A percentile compares a stretch with the other conserved stretches of the same genome.
Conservation (phyloP, 2,797 vertebrate species). For the Neomorphus geoffroyi region DNA sequence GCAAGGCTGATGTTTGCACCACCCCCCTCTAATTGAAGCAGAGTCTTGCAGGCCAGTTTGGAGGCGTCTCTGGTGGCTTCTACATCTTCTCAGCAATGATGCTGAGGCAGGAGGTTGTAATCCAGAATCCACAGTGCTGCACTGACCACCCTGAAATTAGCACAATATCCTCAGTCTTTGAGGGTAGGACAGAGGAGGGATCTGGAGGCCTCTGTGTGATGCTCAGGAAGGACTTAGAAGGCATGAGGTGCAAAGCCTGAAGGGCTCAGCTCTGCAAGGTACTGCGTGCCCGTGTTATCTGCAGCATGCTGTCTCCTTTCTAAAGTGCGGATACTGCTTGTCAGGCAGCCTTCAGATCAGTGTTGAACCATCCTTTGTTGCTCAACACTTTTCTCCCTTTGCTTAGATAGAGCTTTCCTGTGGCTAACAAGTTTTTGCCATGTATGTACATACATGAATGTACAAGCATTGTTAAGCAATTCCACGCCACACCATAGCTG, state of each 20-base stretch:
- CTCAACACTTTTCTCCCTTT: neutral
- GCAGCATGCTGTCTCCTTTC: neutral
- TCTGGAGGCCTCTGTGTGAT: neutral
- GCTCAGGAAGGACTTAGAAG: neutral
- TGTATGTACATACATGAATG: accelerated
- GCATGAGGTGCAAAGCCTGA: neutral
- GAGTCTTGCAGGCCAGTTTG: neutral
- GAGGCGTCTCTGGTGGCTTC: neutral
- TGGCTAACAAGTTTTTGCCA: neutral
- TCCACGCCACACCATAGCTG: neutral
- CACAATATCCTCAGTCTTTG: neutral
- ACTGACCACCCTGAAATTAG: neutral
- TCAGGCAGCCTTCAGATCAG: accelerated
- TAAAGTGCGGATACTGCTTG: accelerated
- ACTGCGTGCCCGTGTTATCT: neutral
- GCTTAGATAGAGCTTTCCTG: neutral
- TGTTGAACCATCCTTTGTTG: neutral
- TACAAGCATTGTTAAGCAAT: neutral
- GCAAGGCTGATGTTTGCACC: neutral
- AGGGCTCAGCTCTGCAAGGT: neutral
- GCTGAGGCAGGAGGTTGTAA: neutral
- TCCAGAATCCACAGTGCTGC: neutral
- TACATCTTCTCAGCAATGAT: neutral
- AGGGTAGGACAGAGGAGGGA: neutral
- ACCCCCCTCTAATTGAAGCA: neutral